Conservation (phyloP, 2,888 invertebrate genomes). For the Augiades crinisus region DNA sequence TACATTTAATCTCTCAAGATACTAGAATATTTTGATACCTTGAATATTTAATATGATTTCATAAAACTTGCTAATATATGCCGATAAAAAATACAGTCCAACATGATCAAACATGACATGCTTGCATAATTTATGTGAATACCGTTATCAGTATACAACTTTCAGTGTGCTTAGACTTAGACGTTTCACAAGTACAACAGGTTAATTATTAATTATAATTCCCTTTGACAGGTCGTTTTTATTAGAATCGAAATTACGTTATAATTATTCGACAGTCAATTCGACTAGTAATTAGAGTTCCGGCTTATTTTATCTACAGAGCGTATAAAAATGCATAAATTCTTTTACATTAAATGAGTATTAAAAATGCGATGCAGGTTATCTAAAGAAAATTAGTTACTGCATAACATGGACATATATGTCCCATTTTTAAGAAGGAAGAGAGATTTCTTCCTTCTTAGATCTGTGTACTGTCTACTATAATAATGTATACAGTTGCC, state of each 20-base stretch:
- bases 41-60: not conserved
- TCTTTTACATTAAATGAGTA: no score
- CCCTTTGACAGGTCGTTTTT: not conserved
- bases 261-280: not conserved
- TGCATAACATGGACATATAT: no score
- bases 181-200: constrained; percentile 8
- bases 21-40: not conserved
- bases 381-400: no score
- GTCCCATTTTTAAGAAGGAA: no score
- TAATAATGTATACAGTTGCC: no score
- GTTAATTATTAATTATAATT: constrained; percentile 5
- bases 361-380: no score
- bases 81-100: not conserved
- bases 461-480: no score
- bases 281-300: not conserved
- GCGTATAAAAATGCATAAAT: no score
- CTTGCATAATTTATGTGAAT: constrained; percentile 12
- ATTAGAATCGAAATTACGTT: no score
- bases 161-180: not conserved
- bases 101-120: not conserved
- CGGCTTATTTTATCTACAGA: not conserved
- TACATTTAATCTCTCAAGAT: not conserved
- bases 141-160: constrained; percentile 8
- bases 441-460: no score
- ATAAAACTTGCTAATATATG: not conserved